These are phyloP conservation scores for Helicoverpa assulta DNA, from an alignment of 2,888 invertebrate species.

Conservation along the genomic window DNA sequence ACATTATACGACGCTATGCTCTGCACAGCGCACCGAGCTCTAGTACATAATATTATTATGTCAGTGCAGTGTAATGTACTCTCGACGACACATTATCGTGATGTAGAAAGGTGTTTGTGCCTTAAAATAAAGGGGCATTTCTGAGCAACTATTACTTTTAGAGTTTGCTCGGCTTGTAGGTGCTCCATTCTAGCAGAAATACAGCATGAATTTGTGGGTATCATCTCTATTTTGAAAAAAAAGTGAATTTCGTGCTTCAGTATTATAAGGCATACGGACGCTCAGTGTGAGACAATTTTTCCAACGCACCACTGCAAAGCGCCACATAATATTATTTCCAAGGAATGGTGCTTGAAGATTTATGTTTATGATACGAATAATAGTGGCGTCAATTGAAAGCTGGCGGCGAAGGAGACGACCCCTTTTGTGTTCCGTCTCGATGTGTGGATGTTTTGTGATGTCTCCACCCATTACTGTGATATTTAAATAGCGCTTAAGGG, in stretches of 20 bases:
- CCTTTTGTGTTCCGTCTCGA: constrained; percentile 67
- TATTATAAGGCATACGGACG: constrained; percentile 46
- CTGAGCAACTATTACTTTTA: constrained; percentile 62
- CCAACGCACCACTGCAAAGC: constrained; percentile 66
- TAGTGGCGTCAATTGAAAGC: constrained; percentile 77
- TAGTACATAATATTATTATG: constrained; percentile 69
- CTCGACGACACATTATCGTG: constrained; percentile 68
- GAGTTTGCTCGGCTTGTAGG: constrained; percentile 39
- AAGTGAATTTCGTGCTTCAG: constrained; percentile 53
- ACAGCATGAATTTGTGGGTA: constrained; percentile 50
- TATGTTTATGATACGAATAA: constrained; percentile 77
- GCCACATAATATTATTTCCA: constrained; percentile 70
- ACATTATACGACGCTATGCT: constrained; percentile 67
- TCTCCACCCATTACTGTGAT: constrained; percentile 66
- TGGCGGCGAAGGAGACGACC: constrained; percentile 65
- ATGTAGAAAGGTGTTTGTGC: constrained; percentile 64
- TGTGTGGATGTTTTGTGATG: constrained; percentile 66
- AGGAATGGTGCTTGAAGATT: constrained; percentile 73
- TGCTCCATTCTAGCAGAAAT: constrained; percentile 39
- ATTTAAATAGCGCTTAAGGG: constrained; percentile 74
- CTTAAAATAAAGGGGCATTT: constrained; percentile 64
- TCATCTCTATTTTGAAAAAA: constrained; percentile 44
- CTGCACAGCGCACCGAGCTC: constrained; percentile 59
- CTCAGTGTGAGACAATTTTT: constrained; percentile 68
- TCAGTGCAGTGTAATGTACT: constrained; percentile 70